phyloP scores from a whole-genome alignment of 1,140 invertebrate species.

The Trialeurodes vaporariorum region DNA sequence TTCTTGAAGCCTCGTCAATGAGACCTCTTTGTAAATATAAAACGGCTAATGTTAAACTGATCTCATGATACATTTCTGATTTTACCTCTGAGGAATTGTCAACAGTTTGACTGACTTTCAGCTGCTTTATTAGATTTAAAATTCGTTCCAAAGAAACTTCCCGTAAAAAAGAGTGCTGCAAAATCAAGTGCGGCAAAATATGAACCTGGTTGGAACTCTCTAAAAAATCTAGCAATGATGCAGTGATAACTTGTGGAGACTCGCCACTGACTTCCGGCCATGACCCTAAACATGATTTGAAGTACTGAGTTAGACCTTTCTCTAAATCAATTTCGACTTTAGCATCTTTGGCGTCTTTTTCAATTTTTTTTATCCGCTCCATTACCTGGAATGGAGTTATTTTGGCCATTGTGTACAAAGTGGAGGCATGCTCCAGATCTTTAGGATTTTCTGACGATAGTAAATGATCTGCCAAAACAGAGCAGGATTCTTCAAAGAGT shows the following conservation, averaged over 20 bases:
- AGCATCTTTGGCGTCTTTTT: slow-evolving; percentile 25
- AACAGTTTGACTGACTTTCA: too few species aligned
- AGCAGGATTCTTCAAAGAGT: slow-evolving; percentile 45
- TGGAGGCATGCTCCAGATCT: slow-evolving; percentile 44
- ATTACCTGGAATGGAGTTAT: slow-evolving; percentile 40
- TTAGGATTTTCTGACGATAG: slow-evolving; percentile 39
- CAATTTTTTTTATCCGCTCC: slow-evolving; percentile 31
- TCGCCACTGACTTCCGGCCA: slow-evolving; percentile 15
- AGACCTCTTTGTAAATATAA: slow-evolving; percentile 43
- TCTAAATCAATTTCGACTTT: slow-evolving; percentile 16
- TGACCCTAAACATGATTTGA: slow-evolving; percentile 35
- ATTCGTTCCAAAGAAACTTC: slow-evolving; percentile 18
- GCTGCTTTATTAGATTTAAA: not conserved
- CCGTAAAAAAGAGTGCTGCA: slow-evolving; percentile 40
- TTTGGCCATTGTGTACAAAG: slow-evolving; percentile 46
- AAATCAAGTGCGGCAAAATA: slow-evolving; percentile 36
- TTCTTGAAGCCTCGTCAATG: slow-evolving; percentile 35
- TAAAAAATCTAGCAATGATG: slow-evolving; percentile 13
- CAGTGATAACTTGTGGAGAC: slow-evolving; percentile 16
- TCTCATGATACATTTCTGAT: slow-evolving; percentile 10
- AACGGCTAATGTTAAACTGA: slow-evolving; percentile 37
- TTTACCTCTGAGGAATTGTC: not conserved
- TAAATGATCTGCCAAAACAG: slow-evolving; percentile 49
- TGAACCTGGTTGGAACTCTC: slow-evolving; percentile 1
- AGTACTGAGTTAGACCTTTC: slow-evolving; percentile 40